phyloP scores from a whole-genome alignment of 2,113 vertebrate species.

The Paedocypris sp. region DNA sequence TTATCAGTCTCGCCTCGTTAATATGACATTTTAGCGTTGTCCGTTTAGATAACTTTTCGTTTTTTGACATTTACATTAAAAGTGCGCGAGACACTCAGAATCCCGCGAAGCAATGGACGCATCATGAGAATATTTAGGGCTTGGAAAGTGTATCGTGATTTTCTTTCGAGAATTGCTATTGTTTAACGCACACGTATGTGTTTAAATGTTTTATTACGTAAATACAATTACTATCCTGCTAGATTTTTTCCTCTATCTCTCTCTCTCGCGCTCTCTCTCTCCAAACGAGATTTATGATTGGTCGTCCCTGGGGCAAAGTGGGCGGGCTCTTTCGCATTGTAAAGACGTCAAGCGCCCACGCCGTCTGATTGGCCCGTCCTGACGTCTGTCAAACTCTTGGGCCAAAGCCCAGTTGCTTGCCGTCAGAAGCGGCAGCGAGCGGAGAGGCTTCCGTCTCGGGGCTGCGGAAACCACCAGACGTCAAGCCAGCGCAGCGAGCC shows the following conservation, averaged over 20 bases:
- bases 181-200: neutral
- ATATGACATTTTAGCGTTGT: neutral
- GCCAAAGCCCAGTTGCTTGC: constrained; percentile 32
- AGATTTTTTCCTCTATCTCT: neutral
- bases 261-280: constrained; percentile 5
- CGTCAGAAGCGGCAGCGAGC: constrained; percentile 36
- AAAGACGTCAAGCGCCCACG: neutral
- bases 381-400: neutral
- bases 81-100: neutral
- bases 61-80: neutral
- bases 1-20: neutral
- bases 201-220: neutral
- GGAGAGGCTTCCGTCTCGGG: constrained; percentile 36
- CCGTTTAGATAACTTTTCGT: neutral
- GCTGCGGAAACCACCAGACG: constrained; percentile 34
- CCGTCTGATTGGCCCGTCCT: constrained; percentile 8
- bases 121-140: too few species aligned
- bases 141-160: too few species aligned
- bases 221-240: too few species aligned
- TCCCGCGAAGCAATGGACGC: too few species aligned
- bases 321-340: neutral
- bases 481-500: constrained; percentile 8
- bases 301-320: constrained; percentile 23
- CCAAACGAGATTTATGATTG: constrained; percentile 33
- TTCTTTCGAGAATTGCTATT: too few species aligned